Percentiles rank a stretch among this genome's conserved stretches.
These are phyloP conservation scores for Megalops cyprinoides DNA, from an alignment of 2,797 vertebrate species.

Conservation along the genomic window DNA sequence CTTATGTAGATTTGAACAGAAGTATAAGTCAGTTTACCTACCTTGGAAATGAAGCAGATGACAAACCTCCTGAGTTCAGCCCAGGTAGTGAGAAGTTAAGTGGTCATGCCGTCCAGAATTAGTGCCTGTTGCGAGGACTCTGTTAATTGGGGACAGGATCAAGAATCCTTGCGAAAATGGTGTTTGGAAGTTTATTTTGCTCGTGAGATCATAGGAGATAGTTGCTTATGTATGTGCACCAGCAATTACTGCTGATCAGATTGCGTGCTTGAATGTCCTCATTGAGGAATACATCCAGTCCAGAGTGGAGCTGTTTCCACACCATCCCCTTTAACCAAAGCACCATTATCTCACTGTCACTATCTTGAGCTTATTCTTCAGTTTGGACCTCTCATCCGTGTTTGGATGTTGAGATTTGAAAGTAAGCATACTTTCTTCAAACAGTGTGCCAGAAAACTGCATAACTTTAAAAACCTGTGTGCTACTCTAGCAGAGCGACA, in stretches of 20 bases:
- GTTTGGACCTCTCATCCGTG: background rate
- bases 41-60: background rate
- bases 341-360: background rate
- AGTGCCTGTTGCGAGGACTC: background rate
- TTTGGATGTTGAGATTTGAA: background rate
- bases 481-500: constrained; percentile 7
- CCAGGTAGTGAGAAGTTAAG: background rate
- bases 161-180: constrained; percentile 10
- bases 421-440: constrained; percentile 8
- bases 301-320: constrained; percentile 29
- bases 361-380: background rate
- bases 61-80: background rate
- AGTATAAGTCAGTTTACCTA: background rate
- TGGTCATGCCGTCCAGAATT: background rate
- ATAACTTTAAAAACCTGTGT: constrained; percentile 1
- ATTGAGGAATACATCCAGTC: constrained; percentile 44
- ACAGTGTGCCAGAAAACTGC: background rate
- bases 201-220: background rate
- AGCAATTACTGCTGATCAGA: constrained; percentile 37
- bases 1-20: background rate
- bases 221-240: constrained; percentile 19
- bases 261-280: constrained; percentile 36
- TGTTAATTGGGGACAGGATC: constrained; percentile 13
- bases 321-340: constrained; percentile 36
- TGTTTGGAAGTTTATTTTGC: constrained; percentile 27